These are phyloP conservation scores for Lycocerus yunnanus DNA, from an alignment of 2,888 invertebrate species.

Conservation along the genomic window DNA sequence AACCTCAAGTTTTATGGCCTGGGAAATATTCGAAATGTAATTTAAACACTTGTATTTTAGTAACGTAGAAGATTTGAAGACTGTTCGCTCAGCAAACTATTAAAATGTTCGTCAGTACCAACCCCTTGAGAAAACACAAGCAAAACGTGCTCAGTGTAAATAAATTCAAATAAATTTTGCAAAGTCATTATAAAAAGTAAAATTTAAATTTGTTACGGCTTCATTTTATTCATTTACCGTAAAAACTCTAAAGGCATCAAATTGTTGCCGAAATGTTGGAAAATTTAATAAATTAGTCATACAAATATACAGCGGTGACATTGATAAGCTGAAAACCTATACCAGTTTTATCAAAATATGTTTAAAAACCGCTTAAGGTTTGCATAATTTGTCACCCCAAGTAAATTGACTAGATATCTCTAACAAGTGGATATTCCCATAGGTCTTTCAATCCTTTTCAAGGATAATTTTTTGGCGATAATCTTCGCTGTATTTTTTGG, in stretches of 20 bases:
- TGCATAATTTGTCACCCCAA: neutral
- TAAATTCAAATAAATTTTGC: constrained; percentile 14
- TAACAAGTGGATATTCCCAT: no score
- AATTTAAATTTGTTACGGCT: neutral
- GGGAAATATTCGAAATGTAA: constrained; percentile 18
- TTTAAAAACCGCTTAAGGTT: neutral
- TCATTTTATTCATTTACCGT: neutral
- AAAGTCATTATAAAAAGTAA: neutral
- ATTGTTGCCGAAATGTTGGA: neutral
- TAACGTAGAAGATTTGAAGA: constrained; percentile 17
- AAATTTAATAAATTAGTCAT: neutral
- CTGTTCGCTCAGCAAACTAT: constrained; percentile 25
- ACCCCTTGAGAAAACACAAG: constrained; percentile 26
- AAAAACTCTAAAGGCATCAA: neutral
- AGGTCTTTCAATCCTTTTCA: no score
- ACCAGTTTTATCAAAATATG: neutral
- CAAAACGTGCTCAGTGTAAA: constrained; percentile 30
- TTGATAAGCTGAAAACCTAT: no score
- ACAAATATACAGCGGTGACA: neutral
- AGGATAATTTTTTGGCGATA: no score
- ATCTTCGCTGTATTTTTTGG: no score
- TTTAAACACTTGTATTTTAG: constrained; percentile 26
- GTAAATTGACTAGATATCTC: neutral
- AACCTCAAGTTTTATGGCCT: constrained; percentile 1
- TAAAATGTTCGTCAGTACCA: constrained; percentile 32